phyloP scores from a whole-genome alignment of 2,797 vertebrate genomes.

The Cercopithecus diana region DNA sequence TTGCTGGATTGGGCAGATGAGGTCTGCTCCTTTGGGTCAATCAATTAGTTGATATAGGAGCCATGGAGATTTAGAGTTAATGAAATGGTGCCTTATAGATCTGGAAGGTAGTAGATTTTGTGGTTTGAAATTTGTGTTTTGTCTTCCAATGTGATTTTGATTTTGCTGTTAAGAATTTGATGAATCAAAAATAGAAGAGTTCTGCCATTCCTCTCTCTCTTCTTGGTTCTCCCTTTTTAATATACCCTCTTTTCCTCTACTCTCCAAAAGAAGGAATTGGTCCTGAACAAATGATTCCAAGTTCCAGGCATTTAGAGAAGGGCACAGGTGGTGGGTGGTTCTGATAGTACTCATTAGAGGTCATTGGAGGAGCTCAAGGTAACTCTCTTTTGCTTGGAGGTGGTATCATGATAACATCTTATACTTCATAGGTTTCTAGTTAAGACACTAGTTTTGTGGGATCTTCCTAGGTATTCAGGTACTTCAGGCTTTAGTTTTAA shows the following conservation, averaged over 20 bases:
- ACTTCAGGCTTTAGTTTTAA: neutral
- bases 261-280: neutral
- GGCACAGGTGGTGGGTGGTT: neutral
- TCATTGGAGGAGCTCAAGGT: neutral
- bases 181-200: conserved; percentile 17
- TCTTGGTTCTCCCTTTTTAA: neutral
- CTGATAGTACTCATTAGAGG: neutral
- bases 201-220: neutral
- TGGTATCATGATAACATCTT: neutral
- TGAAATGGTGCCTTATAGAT: neutral
- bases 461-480: neutral
- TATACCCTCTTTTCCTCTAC: neutral
- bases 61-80: neutral
- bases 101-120: neutral
- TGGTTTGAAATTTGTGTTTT: conserved; percentile 25
- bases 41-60: conserved; percentile 1
- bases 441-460: neutral
- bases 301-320: neutral
- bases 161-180: neutral
- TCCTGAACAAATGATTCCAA: conserved; percentile 20
- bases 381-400: neutral
- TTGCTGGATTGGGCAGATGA: neutral
- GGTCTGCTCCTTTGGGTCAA: neutral
- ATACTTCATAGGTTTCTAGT: neutral
- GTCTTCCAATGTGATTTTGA: neutral